Evolutionary conservation across 2,797 vertebrate genomes (phyloP), one percentile per base, ranked within the genome.

Genomic region (Leuciscus waleckii): DNA sequence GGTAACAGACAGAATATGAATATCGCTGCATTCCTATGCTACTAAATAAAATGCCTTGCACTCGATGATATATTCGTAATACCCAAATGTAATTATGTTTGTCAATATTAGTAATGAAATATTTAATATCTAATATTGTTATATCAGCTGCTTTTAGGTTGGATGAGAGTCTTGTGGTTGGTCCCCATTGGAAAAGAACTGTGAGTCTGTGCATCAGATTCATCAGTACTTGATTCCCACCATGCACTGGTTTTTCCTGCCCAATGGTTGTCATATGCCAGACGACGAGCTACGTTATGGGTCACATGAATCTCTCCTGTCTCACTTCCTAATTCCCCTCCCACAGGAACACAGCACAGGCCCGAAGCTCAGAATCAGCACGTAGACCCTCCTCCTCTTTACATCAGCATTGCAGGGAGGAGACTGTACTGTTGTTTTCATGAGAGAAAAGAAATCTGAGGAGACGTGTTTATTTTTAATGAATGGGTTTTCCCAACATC

Each of bases 261-360:
- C 69, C 63, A 41, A 69, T 86, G 69, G 41, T 61, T 67, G 76
- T 89, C 87, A 87, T 84, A 58, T 88, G 87, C 58, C 54, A 26
- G 77, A 21, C 56, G 32, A 84, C 49, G 58, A 86, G 84, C 54
- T 77, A 14, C 35, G 67, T 70, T 81, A 41, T 82, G 54, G 83
- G 68, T 88, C 91, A 89, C 86, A 89, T 91, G 87, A 84, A 84
- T 79, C 68, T 74, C 78, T 26, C 82, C 49, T 23, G 26, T 73
- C 32, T 84, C n/a, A 67, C 73, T 88, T 88, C 87, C 77, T 68
- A 61, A 81, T 78, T 61, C 56, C 65, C 61, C 17, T 82, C 19
- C 16, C 84, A 51, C 51, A 70, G 77, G 76, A 74, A 49, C 39
- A 32, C 7, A 35, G 71, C 73, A 65, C 68, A 56, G 32, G 16